Conservation (phyloP, 2,888 invertebrate genomes). For the Eristalis arbustorum region DNA sequence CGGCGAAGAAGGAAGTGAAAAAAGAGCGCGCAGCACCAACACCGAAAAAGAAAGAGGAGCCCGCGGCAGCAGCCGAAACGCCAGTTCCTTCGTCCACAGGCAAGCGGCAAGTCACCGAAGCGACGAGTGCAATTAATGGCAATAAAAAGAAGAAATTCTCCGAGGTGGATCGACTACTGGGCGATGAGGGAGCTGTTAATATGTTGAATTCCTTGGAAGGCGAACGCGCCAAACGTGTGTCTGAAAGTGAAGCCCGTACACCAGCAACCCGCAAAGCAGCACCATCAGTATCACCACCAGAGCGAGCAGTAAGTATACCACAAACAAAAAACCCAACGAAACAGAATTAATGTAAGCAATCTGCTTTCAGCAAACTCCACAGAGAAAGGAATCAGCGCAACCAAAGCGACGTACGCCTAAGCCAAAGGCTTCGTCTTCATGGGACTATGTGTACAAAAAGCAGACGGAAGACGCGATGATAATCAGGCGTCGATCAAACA, state of each 20-base stretch:
- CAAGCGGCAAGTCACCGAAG: constrained; percentile 23
- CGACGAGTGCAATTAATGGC: constrained; percentile 47
- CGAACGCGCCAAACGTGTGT: constrained; percentile 73
- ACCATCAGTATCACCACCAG: constrained; percentile 69
- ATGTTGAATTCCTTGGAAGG: constrained; percentile 89
- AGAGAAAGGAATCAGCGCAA: constrained; percentile 69
- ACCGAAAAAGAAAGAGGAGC: constrained; percentile 72
- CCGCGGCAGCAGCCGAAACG: constrained; percentile 3
- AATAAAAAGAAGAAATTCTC: constrained; percentile 83
- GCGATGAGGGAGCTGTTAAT: constrained; percentile 93
- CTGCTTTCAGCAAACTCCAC: constrained; percentile 8
- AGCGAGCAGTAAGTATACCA: constrained; percentile 43
- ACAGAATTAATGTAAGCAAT: background rate
- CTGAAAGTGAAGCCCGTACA: constrained; percentile 47
- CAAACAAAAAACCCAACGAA: background rate
- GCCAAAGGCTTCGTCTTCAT: constrained; percentile 78
- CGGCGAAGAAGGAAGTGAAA: constrained; percentile 64
- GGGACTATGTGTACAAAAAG: constrained; percentile 83
- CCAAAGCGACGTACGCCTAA: constrained; percentile 70
- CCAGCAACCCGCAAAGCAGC: constrained; percentile 40
- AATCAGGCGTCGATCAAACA: constrained; percentile 90
- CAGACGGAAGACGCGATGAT: constrained; percentile 89
- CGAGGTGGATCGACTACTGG: constrained; percentile 89
- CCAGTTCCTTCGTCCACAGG: constrained; percentile 2
- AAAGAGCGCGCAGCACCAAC: constrained; percentile 72